phyloP scores from a whole-genome alignment of 2,113 vertebrate species.

The Edolisoma coerulescens region DNA sequence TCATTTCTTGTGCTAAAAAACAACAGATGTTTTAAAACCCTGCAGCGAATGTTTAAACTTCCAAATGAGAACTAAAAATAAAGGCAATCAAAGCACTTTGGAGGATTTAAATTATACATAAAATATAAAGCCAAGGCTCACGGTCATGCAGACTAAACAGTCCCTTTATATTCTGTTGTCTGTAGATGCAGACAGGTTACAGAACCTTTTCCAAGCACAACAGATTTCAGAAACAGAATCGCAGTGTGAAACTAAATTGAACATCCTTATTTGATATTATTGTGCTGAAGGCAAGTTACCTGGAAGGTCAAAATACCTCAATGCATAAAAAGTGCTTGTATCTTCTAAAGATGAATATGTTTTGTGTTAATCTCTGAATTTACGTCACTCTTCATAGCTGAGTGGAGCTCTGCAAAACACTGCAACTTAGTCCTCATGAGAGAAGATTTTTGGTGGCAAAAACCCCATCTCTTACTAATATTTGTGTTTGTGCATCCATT shows the following conservation, averaged over 20 bases:
- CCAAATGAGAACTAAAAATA: conserved; percentile 31
- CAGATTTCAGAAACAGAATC: not conserved
- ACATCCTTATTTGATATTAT: not conserved
- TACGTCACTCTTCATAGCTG: not conserved
- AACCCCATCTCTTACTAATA: not conserved
- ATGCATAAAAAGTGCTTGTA: not conserved
- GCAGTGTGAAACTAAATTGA: not conserved
- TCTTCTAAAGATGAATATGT: not conserved
- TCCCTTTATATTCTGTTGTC: not conserved
- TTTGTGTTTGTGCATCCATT: not conserved
- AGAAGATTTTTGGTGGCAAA: not conserved
- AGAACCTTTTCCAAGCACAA: not conserved
- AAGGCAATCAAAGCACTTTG: not conserved
- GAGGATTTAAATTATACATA: not conserved
- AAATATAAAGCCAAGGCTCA: not conserved
- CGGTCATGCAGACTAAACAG: not conserved
- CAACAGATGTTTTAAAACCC: conserved; percentile 42
- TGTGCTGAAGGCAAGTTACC: not conserved
- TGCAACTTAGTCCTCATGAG: not conserved
- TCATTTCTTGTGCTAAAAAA: not conserved
- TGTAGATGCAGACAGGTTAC: not conserved
- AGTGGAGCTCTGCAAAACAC: not conserved
- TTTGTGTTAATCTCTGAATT: not conserved
- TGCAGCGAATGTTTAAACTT: not conserved
- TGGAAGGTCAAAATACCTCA: not conserved